A percentile compares a stretch with the other conserved stretches of the same genome.
Conservation (phyloP, 2,888 invertebrate species). For the Hermodice carunculata region DNA sequence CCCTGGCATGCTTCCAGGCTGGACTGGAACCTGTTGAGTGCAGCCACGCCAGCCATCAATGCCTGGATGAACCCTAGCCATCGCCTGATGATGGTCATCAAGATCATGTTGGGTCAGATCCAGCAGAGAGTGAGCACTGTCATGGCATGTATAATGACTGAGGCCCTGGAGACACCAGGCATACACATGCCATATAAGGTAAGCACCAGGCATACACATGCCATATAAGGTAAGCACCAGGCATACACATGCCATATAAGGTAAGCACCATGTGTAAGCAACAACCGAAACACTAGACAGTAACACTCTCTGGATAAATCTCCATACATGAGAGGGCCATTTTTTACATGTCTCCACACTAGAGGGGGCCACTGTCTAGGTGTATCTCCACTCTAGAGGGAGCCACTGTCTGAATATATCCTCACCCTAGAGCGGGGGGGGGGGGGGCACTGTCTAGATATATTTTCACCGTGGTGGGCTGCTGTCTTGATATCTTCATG, state of each 20-base stretch:
- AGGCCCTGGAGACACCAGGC: slow-evolving; percentile 86
- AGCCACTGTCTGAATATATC: too few species aligned
- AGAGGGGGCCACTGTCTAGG: too few species aligned
- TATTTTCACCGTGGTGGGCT: too few species aligned
- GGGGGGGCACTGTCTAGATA: too few species aligned
- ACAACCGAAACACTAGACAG: too few species aligned
- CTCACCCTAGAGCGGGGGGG: too few species aligned
- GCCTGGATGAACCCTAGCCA: slow-evolving; percentile 98
- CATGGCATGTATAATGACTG: slow-evolving; percentile 95
- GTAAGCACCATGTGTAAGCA: slow-evolving; percentile 83
- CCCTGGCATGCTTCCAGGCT: slow-evolving; percentile 74
- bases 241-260: slow-evolving; percentile 84
- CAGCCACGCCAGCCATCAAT: slow-evolving; percentile 95
- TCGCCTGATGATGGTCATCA: slow-evolving; percentile 86
- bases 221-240: slow-evolving; percentile 82
- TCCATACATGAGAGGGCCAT: too few species aligned
- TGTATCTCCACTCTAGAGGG: too few species aligned
- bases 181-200: slow-evolving; percentile 86
- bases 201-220: slow-evolving; percentile 81
- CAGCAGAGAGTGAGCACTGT: slow-evolving; percentile 75
- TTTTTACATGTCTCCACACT: too few species aligned
- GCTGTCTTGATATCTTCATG: too few species aligned
- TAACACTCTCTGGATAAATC: too few species aligned
- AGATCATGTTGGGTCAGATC: slow-evolving; percentile 83
- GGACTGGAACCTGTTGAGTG: slow-evolving; percentile 96